Percentiles rank a stretch among this genome's conserved stretches.
phyloP scores from a whole-genome alignment of 2,888 invertebrate species.

The Brenthis hecate region DNA sequence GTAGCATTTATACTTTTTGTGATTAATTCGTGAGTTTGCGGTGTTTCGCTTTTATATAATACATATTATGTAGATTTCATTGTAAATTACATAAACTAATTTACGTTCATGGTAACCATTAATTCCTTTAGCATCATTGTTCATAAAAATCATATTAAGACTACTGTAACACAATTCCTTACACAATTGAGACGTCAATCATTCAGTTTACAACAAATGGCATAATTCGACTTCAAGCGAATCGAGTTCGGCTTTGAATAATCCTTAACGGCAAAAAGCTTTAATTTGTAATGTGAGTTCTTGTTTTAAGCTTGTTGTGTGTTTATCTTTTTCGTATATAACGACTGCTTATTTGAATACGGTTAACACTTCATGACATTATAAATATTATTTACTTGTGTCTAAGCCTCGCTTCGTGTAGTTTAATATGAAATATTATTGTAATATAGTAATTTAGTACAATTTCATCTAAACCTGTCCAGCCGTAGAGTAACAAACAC shows the following conservation, averaged over 20 bases:
- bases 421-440: no score
- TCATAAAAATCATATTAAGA: slow-evolving; percentile 5
- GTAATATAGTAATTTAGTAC: no score
- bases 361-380: neutral
- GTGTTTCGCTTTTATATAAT: no score
- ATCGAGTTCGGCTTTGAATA: slow-evolving; percentile 29
- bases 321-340: slow-evolving; percentile 12
- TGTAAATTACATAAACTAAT: neutral
- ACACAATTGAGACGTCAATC: slow-evolving; percentile 22
- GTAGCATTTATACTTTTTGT: no score
- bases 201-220: slow-evolving; percentile 25
- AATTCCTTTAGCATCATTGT: neutral
- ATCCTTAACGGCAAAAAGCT: slow-evolving; percentile 30
- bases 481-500: no score
- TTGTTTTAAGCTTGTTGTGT: slow-evolving; percentile 1
- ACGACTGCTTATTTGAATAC: neutral
- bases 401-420: no score
- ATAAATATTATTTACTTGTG: no score
- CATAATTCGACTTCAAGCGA: slow-evolving; percentile 26
- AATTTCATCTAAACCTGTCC: no score
- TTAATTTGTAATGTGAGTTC: slow-evolving; percentile 24
- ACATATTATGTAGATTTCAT: no score
- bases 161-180: slow-evolving; percentile 11
- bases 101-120: neutral
- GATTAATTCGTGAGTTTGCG: no score